Base-by-base conservation (phyloP, 2,113 vertebrate genomes). In the Parus major region DNA sequence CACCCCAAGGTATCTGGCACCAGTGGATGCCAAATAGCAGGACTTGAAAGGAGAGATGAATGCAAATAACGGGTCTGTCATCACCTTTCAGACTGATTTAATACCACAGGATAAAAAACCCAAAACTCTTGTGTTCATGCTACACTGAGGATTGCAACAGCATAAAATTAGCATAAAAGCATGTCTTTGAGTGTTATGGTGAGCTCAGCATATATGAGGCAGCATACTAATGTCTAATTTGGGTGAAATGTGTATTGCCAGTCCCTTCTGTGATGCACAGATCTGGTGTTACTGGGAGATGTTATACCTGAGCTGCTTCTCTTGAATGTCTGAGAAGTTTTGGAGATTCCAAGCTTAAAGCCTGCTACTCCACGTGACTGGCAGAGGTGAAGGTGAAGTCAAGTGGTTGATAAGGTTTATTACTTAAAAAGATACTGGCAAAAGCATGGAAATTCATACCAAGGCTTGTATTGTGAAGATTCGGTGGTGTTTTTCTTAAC, bases 71-170 rank as follows among this genome's bases (percentile, higher is more conserved):
- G 31, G 20, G 31, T 12, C 14, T 64, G 12, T 15, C 13, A 3
- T 82, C 4, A 2, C 20, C 13, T 69, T 65, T 81, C 50, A 44
- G 9, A 10, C 31, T 33, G 21, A 7, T 79, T 70, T 85, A 57
- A 36, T 66, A 31, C 7, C 44, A 60, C 7, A 7, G 41, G 29
- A 24, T 27, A 47, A 50, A 52, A 49, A 27, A n/a, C 28, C 42
- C 16, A 53, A 53, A 33, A 24, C 24, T 4, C 6, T 5, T 1
- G 0, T 59, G 3, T 55, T 66, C 49, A 9, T 16, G 24, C 47
- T 68, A 14, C 22, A 29, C 21, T 35, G 35, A 55, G 47, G 15
- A 22, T 55, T 63, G 23, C 47, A 15, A 39, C 16, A 63, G 25
- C 29, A 2, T 69, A 29, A 57, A 75, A 50, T 20, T 17, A 12